Conservation (phyloP, 2,797 vertebrate species). For the Chrysocyon brachyurus region DNA sequence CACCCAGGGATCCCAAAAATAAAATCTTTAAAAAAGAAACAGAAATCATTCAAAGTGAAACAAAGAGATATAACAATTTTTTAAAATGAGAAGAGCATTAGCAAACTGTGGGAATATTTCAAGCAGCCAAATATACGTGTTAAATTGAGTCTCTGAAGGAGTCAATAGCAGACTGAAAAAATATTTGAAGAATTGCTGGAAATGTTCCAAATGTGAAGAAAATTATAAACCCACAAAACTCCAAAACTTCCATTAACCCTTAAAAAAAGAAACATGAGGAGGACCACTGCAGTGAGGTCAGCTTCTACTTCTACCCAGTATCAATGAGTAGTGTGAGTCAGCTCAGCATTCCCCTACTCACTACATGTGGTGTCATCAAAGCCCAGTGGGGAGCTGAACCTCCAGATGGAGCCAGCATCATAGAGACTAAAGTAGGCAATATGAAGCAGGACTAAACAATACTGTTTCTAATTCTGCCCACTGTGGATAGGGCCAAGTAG, state of each 20-base stretch:
- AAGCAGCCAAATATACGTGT: neutral
- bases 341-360: neutral
- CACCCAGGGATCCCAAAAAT: too few species aligned
- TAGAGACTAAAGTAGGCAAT: neutral
- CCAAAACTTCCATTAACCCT: neutral
- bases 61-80: neutral
- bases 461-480: neutral
- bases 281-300: neutral
- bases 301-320: neutral
- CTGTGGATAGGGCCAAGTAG: too few species aligned
- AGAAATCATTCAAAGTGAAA: neutral
- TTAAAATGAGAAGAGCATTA: neutral
- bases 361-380: neutral
- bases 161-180: neutral
- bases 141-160: neutral
- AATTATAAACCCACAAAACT: conserved; percentile 7
- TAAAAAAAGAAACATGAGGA: neutral
- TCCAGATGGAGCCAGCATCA: neutral
- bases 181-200: neutral
- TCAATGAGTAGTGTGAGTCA: neutral
- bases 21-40: too few species aligned
- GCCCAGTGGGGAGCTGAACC: neutral
- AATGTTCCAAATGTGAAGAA: neutral
- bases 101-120: neutral
- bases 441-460: neutral